Evolutionary conservation across 2,888 invertebrate genomes (phyloP).

Genomic region (Nasonovia ribisnigri): DNA sequence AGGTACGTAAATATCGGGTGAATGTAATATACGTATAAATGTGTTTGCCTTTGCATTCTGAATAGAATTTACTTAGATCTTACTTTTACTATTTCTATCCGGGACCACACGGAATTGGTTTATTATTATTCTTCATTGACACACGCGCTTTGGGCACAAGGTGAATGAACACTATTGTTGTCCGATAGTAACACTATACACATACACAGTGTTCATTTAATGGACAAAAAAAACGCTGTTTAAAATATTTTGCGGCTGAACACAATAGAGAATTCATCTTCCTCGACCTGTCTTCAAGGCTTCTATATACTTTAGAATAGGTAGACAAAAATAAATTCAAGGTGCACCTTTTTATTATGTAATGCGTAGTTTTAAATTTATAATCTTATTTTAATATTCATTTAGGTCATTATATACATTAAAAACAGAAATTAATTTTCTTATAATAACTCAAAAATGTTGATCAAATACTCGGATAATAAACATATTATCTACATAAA

Average conservation of each 20-base stretch:
- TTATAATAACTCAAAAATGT: background rate
- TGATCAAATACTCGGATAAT: background rate
- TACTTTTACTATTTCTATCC: conserved; percentile 7
- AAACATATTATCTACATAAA: background rate
- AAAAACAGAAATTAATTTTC: background rate
- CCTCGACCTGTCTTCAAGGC: conserved; percentile 58
- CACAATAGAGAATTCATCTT: conserved; percentile 60
- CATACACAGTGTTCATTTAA: conserved; percentile 47
- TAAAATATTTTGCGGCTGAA: conserved; percentile 61
- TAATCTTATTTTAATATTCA: conserved; percentile 26
- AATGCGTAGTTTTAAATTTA: conserved; percentile 32
- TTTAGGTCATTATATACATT: conserved; percentile 7
- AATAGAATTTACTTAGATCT: background rate
- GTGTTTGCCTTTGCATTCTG: background rate
- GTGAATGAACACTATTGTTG: conserved; percentile 65
- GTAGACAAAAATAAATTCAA: conserved; percentile 51
- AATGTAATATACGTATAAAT: background rate
- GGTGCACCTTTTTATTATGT: conserved; percentile 26
- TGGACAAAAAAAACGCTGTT: conserved; percentile 55
- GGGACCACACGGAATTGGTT: conserved; percentile 54
- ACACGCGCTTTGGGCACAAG: conserved; percentile 61
- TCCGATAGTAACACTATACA: conserved; percentile 20
- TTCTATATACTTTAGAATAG: conserved; percentile 35
- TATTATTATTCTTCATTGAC: conserved; percentile 62
- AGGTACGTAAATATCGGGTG: background rate